Evolutionary conservation across 2,113 vertebrate genomes (phyloP), one percentile per base, ranked within the genome.

Genomic region (Haemorhous mexicanus): DNA sequence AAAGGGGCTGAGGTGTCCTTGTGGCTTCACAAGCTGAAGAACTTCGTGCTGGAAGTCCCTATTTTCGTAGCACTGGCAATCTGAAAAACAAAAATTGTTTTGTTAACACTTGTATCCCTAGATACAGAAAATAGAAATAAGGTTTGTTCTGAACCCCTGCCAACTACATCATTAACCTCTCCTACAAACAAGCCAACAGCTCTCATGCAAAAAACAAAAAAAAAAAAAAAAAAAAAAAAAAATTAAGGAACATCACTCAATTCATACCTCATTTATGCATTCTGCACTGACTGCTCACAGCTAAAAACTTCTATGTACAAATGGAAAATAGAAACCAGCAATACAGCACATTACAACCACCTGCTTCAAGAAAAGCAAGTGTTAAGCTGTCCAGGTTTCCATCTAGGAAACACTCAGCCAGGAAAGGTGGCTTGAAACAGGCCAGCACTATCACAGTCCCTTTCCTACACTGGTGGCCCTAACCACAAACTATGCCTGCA

Each of bases 21-120:
- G 49, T 18, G 2, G 5, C 87, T 90, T 77, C 47, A 86, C 3
- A 0, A 87, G 73, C 58, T 61, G 73, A 87, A 87, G 59, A 80
- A 24, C 47, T 64, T n/a, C 55, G 56, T 72, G 52, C 32, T 92
- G 61, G 26, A 88, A 93, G 32, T 35, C 63, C 77, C 70, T 92
- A 16, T 64, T 78, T 92, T 53, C 0, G 2, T 30, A 92, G 85
- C 0, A 0, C 64, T 69, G 73, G 39, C 63, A 85, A 93, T 58
- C 97, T 97, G 95, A 63, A 97, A 96, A 93, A 96, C 37, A 97
- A 90, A 87, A 93, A 88, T 23, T 84, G 52, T 86, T 95, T 92
- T 87, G 75, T 96, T 93, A 92, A 84, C 43, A 56, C 27, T 1
- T 50, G 27, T 76, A 59, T 75, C 52, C 47, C 69, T 68, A 77